Percentiles rank a stretch among this genome's conserved stretches.
phyloP scores from a whole-genome alignment of 2,888 invertebrate genomes.

The Nymphalis c-album region DNA sequence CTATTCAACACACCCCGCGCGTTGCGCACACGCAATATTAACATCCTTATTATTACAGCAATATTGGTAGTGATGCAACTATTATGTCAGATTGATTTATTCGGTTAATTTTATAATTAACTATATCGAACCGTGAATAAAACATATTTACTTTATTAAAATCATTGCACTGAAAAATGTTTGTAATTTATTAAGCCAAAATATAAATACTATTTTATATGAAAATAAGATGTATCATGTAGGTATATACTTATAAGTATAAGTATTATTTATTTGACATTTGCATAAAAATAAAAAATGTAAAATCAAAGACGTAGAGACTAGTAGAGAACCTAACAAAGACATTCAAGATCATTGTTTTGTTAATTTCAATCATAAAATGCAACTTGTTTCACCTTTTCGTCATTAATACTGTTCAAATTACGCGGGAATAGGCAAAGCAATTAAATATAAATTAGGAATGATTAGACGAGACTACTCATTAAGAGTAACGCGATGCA shows the following conservation, averaged over 20 bases:
- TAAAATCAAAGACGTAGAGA: too few species aligned
- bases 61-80: slow-evolving; percentile 49
- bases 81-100: slow-evolving; percentile 49
- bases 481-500: slow-evolving; percentile 34
- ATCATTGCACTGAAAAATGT: neutral
- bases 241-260: too few species aligned
- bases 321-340: too few species aligned
- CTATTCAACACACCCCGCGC: slow-evolving; percentile 43
- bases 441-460: slow-evolving; percentile 41
- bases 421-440: slow-evolving; percentile 26
- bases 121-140: neutral
- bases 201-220: too few species aligned
- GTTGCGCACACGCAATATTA: slow-evolving; percentile 44
- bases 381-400: neutral
- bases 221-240: too few species aligned
- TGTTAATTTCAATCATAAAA: too few species aligned
- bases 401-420: slow-evolving; percentile 12
- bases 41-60: slow-evolving; percentile 54
- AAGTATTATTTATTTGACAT: too few species aligned
- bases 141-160: neutral
- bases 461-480: slow-evolving; percentile 34
- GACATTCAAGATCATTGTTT: too few species aligned
- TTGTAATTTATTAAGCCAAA: neutral
- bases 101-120: slow-evolving; percentile 20
- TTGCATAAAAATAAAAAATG: too few species aligned